Base-by-base conservation (phyloP, 1,140 invertebrate genomes). In the Drosophila bocki region DNA sequence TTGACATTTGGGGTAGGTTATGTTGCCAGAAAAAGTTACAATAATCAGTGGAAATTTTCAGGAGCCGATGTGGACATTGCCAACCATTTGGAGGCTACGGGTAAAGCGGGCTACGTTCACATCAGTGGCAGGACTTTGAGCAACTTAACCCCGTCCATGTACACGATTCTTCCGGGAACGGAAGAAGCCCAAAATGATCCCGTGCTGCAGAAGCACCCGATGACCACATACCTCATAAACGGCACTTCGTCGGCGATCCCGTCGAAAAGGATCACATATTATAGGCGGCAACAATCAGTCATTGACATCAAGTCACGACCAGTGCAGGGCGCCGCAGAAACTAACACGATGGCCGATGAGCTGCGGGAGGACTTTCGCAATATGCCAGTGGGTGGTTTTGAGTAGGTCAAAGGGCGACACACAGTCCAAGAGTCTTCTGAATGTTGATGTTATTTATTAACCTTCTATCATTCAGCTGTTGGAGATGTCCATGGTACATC, bases 21-120 rank as follows among this genome's bases (percentile, higher is more conserved):
- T 12, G 9, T 5, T 0, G 3, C 15, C 9, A 15, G 4, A 54
- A 4, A 19, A 15, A 22, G 1, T 41, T 13, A 3, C n/a, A 17
- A 47, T 33, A 19, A 5, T 3, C 8, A 13, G 13, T 5, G 12
- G 11, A 13, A 19, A 5, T 26, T 53, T 54, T 2, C 26, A 85
- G 82, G 82, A 7, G 12, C 7, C 85, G 98, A 99, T 92, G 98
- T 98, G 8, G 96, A 96, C 8, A 97, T 99, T 78, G 98, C 98
- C 4, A 99, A 98, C 93, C 96, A 96, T 83, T 97, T 99, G 96
- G 98, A 99, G 93, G 96, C 97, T 51, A 96, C 97, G 7, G 98
- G 98, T 22, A 94, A 95, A 79, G 95, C 98, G 4, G 98, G 98
- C 15, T 96, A 96, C 92, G 95, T 98, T 8, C 62, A 64, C 39